Evolutionary conservation across 2,113 vertebrate species (phyloP).

Genomic region (Pitta sordida): DNA sequence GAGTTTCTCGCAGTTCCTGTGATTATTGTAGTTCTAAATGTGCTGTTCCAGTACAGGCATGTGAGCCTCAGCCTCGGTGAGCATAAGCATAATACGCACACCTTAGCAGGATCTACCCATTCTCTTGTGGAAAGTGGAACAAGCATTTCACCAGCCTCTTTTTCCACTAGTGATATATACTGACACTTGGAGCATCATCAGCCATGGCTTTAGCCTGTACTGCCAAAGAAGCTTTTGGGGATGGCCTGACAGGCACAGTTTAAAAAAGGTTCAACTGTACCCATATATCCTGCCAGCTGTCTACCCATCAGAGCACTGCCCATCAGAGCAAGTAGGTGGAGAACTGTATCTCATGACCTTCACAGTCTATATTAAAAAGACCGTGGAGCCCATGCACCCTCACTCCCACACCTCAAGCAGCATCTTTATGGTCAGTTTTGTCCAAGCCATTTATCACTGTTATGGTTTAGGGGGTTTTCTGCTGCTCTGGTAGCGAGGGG

Average conservation of each 20-base stretch:
- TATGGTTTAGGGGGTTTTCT: too few species aligned
- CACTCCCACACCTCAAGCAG: not conserved
- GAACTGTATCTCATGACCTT: not conserved
- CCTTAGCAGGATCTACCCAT: accelerated
- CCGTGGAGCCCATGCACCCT: not conserved
- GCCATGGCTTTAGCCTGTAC: not conserved
- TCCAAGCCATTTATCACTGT: not conserved
- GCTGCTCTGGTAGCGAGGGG: too few species aligned
- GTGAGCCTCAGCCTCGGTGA: not conserved
- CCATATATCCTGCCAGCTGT: not conserved
- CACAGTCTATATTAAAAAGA: not conserved
- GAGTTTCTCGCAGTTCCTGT: not conserved
- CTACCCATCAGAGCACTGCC: not conserved
- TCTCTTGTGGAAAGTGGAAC: not conserved
- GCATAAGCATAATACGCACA: not conserved
- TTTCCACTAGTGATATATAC: not conserved
- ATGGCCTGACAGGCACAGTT: not conserved
- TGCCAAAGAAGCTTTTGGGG: not conserved
- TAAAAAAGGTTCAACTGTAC: not conserved
- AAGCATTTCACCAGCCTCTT: not conserved
- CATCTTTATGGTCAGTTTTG: not conserved
- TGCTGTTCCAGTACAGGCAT: not conserved
- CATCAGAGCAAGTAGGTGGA: not conserved
- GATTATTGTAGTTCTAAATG: not conserved
- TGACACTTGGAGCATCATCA: not conserved